phyloP scores from a whole-genome alignment of 2,113 vertebrate genomes.

The Cheilinus undulatus region DNA sequence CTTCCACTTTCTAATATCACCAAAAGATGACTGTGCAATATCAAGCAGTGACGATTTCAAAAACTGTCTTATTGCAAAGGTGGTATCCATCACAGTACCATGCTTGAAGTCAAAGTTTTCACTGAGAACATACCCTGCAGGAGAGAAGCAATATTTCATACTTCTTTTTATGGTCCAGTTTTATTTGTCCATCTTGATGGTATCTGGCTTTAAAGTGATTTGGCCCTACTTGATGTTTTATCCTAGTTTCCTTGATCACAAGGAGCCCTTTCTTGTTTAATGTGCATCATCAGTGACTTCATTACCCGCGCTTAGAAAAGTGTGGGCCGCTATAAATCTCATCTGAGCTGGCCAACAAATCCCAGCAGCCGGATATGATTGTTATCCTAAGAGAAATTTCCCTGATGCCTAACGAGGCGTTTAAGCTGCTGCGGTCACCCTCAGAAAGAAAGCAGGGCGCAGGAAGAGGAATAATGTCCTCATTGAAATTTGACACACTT shows the following conservation, averaged over 20 bases:
- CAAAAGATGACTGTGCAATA: no score
- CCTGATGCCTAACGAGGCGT: conserved; percentile 72
- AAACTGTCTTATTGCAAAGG: no score
- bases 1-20: no score
- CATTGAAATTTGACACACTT: conserved; percentile 77
- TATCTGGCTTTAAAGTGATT: no score
- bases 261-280: conserved; percentile 47
- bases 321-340: conserved; percentile 62
- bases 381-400: conserved; percentile 74
- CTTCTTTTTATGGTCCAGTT: no score
- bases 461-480: conserved; percentile 75
- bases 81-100: no score
- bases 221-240: background rate
- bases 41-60: no score
- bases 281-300: conserved; percentile 60
- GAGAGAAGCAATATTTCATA: no score
- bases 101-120: no score
- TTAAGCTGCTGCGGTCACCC: conserved; percentile 66
- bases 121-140: no score
- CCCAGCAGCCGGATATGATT: conserved; percentile 53
- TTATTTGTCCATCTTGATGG: no score
- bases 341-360: conserved; percentile 54
- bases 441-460: conserved; percentile 66
- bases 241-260: conserved; percentile 58
- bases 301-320: conserved; percentile 46